Evolutionary conservation across 1,140 invertebrate species (phyloP).

Genomic region (Tetragonula clypearis): DNA sequence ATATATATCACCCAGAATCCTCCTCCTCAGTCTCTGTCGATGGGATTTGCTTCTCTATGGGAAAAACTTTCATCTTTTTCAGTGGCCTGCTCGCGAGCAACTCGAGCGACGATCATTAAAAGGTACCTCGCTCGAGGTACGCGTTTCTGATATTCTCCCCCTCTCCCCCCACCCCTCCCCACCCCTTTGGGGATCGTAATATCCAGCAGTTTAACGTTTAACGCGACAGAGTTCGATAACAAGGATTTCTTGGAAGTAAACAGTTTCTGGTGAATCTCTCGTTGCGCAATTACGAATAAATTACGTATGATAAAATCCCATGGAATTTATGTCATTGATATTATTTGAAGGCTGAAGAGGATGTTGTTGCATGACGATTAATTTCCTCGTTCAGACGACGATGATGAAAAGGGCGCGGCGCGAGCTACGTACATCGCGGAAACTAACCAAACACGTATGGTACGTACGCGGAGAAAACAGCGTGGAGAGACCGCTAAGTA

Average conservation of each 20-base stretch:
- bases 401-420: background rate
- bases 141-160: background rate
- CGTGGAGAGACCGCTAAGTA: background rate
- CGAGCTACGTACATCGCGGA: background rate
- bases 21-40: no score
- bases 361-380: background rate
- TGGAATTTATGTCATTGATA: background rate
- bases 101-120: background rate
- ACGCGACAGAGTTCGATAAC: background rate
- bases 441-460: background rate
- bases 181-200: background rate
- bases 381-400: no score
- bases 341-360: background rate
- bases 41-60: no score
- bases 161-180: no score
- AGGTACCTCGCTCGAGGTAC: background rate
- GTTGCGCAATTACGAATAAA: constrained; percentile 19
- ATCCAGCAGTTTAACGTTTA: background rate
- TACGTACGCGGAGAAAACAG: background rate
- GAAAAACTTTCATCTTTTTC: no score
- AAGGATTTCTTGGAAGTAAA: background rate
- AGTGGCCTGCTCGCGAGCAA: background rate
- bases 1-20: no score
- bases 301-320: constrained; percentile 13
- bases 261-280: background rate